These are phyloP conservation scores for Sialia sialis DNA, from an alignment of 2,113 vertebrate genomes.

Conservation along the genomic window DNA sequence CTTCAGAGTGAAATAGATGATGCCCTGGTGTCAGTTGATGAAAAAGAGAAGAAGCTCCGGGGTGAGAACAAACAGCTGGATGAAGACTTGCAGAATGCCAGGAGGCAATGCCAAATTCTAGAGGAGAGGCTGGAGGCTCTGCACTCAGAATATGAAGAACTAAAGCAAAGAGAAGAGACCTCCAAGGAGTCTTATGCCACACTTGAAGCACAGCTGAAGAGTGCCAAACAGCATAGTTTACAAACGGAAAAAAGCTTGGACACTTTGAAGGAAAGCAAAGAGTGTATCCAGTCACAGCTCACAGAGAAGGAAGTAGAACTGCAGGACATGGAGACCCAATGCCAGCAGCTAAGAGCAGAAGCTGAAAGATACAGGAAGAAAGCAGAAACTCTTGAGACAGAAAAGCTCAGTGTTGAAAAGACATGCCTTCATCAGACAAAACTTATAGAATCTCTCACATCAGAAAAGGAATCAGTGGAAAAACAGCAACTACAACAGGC, in stretches of 20 bases:
- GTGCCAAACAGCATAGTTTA: constrained; percentile 70
- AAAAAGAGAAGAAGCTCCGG: constrained; percentile 72
- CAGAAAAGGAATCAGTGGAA: constrained; percentile 68
- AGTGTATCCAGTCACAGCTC: constrained; percentile 70
- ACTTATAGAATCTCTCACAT: constrained; percentile 46
- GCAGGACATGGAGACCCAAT: constrained; percentile 59
- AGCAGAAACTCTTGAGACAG: constrained; percentile 49
- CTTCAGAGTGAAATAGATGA: constrained; percentile 66
- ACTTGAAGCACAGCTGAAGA: constrained; percentile 73
- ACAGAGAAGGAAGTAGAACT: constrained; percentile 69
- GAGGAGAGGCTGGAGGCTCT: constrained; percentile 70
- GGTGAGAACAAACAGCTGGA: constrained; percentile 75
- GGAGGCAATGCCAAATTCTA: constrained; percentile 63
- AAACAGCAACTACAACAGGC: constrained; percentile 65
- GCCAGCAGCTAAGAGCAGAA: constrained; percentile 66
- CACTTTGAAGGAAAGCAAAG: constrained; percentile 70
- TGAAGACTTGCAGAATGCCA: constrained; percentile 73
- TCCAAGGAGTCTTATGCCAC: constrained; percentile 60
- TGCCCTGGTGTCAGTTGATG: constrained; percentile 55
- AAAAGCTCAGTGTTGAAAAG: constrained; percentile 71
- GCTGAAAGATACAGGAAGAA: constrained; percentile 59
- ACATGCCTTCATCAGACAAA: constrained; percentile 63
- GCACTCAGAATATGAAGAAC: constrained; percentile 70
- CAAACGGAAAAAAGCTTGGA: constrained; percentile 75
- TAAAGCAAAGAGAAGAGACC: constrained; percentile 70